phyloP scores from a whole-genome alignment of 2,888 invertebrate genomes.

The Caenorhabditis zanzibari region DNA sequence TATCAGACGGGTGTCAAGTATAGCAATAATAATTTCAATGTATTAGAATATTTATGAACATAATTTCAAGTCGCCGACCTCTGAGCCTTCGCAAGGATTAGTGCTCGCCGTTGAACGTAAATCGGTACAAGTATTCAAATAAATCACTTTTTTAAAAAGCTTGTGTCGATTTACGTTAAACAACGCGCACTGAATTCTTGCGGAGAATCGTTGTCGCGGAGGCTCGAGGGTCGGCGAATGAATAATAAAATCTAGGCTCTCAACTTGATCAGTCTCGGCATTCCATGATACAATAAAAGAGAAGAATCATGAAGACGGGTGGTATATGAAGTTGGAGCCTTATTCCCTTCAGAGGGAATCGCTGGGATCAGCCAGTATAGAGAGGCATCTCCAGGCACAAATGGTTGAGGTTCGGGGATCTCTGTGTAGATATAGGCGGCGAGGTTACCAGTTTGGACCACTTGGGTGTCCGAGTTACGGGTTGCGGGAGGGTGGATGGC shows the following conservation, averaged over 20 bases:
- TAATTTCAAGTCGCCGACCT: too few species aligned
- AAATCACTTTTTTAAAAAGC: too few species aligned
- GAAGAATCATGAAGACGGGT: slow-evolving; percentile 60
- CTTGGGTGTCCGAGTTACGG: slow-evolving; percentile 41
- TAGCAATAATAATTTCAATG: slow-evolving; percentile 22
- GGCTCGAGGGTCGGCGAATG: too few species aligned
- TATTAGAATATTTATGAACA: too few species aligned
- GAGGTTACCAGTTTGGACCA: slow-evolving; percentile 54
- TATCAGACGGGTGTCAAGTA: slow-evolving; percentile 45
- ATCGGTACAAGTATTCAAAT: too few species aligned
- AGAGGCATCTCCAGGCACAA: slow-evolving; percentile 16
- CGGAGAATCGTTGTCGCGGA: too few species aligned
- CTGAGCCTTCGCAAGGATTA: too few species aligned
- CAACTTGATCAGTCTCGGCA: slow-evolving; percentile 52
- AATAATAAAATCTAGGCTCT: too few species aligned
- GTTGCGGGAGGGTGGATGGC: slow-evolving; percentile 30
- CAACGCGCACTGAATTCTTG: too few species aligned
- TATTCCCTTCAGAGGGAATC: slow-evolving; percentile 17
- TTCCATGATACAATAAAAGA: slow-evolving; percentile 58
- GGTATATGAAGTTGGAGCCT: slow-evolving; percentile 18
- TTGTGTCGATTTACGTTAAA: too few species aligned
- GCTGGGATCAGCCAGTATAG: slow-evolving; percentile 60
- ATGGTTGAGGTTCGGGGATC: slow-evolving; percentile 31
- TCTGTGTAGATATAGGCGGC: slow-evolving; percentile 60
- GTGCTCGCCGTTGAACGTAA: too few species aligned